Conservation (phyloP, 2,888 invertebrate species). For the Pristionchus exspectatus region DNA sequence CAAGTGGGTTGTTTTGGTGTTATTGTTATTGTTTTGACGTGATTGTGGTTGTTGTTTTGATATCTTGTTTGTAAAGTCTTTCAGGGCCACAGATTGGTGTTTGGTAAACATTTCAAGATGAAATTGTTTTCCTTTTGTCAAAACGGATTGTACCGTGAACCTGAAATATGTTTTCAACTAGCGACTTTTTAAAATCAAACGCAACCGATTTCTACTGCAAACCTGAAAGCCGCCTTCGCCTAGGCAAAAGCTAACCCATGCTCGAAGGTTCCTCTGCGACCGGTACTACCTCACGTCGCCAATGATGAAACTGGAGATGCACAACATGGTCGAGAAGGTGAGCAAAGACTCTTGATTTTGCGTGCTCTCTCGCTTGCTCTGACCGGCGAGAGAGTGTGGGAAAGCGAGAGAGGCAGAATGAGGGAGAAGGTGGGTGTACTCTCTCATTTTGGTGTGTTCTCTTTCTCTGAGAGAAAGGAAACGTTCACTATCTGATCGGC, state of each 20-base stretch:
- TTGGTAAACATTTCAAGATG: no score
- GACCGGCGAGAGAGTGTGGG: background rate
- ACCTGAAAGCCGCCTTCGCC: background rate
- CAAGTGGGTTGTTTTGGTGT: conserved; percentile 57
- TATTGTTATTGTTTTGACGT: background rate
- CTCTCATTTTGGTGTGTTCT: no score
- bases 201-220: background rate
- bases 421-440: no score
- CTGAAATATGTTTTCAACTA: no score
- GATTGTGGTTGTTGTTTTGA: no score
- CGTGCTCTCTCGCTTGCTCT: background rate
- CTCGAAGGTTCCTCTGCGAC: conserved; percentile 91
- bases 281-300: conserved; percentile 96
- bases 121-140: no score
- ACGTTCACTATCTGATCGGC: no score
- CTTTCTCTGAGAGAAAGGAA: no score
- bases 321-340: conserved; percentile 69
- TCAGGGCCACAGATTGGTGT: no score
- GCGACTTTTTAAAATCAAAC: no score
- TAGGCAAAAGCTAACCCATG: background rate
- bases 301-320: conserved; percentile 86
- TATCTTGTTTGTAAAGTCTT: no score
- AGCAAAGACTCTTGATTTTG: background rate
- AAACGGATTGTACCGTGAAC: no score
- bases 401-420: background rate